Conservation (phyloP, 1,140 invertebrate genomes). For the Heliconius eleuchia region DNA sequence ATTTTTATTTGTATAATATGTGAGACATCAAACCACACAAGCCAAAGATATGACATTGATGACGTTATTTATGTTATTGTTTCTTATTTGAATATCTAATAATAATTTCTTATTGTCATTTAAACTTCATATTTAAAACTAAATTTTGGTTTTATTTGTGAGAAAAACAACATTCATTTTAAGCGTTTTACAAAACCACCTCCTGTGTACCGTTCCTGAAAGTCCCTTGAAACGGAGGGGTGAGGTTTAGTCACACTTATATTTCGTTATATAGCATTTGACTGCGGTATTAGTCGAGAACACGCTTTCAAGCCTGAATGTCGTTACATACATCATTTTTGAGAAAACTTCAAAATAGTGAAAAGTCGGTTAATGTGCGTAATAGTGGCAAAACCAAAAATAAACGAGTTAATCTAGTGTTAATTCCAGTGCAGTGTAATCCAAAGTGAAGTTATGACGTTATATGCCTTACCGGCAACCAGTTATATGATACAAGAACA, state of each 20-base stretch:
- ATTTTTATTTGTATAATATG: too few relatives aligned
- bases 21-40: too few relatives aligned
- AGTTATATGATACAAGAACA: constrained; percentile 74
- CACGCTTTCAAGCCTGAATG: constrained; percentile 67
- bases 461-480: constrained; percentile 71
- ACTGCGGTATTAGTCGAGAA: constrained; percentile 63
- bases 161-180: neutral
- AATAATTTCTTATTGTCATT: too few relatives aligned
- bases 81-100: too few relatives aligned
- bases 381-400: constrained; percentile 61
- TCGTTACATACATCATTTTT: constrained; percentile 52
- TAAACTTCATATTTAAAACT: too few relatives aligned
- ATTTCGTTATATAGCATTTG: constrained; percentile 51
- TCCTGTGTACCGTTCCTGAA: constrained; percentile 43
- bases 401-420: constrained; percentile 55
- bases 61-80: too few relatives aligned
- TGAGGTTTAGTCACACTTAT: constrained; percentile 49
- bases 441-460: constrained; percentile 76
- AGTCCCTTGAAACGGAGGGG: constrained; percentile 56
- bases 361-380: constrained; percentile 59
- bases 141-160: neutral
- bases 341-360: constrained; percentile 49
- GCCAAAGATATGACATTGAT: too few relatives aligned
- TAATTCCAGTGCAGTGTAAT: constrained; percentile 60
- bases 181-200: constrained; percentile 30